A percentile compares a stretch with the other conserved stretches of the same genome.
Conservation (phyloP, 1,140 invertebrate genomes). For the Gryllus bimaculatus region DNA sequence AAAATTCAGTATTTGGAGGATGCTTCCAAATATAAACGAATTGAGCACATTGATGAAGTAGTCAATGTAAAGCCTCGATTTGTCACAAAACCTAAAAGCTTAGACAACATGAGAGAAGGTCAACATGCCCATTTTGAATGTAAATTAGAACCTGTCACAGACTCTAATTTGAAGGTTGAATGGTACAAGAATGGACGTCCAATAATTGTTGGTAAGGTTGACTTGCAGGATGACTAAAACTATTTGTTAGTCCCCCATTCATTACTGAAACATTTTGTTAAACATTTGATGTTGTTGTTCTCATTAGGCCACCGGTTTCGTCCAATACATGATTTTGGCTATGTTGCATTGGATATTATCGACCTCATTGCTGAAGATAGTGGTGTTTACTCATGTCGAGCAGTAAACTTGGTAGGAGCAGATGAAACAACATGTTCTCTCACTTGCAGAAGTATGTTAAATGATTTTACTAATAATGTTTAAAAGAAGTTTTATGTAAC, state of each 20-base stretch:
- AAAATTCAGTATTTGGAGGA: constrained; percentile 88
- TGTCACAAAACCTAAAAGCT: constrained; percentile 73
- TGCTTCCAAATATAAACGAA: constrained; percentile 70
- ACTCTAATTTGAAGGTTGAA: constrained; percentile 85
- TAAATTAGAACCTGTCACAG: constrained; percentile 91
- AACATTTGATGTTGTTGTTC: constrained; percentile 1
- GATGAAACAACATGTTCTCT: constrained; percentile 73
- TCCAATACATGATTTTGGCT: constrained; percentile 92
- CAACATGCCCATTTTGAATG: constrained; percentile 96
- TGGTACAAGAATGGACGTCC: constrained; percentile 88
- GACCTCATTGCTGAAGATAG: constrained; percentile 88
- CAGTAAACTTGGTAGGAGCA: constrained; percentile 76
- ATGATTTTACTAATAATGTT: not conserved
- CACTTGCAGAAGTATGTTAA: constrained; percentile 50
- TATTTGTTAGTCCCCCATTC: no score
- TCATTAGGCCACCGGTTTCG: constrained; percentile 71
- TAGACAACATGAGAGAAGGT: constrained; percentile 77
- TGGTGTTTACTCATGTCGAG: constrained; percentile 86
- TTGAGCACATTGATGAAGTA: constrained; percentile 71
- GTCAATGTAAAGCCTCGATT: constrained; percentile 74
- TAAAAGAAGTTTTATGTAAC: not conserved
- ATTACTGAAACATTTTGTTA: no score
- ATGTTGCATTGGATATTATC: constrained; percentile 84
- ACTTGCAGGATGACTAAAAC: not conserved
- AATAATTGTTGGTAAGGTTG: constrained; percentile 59